Percentiles rank a stretch among this genome's conserved stretches.
Evolutionary conservation across 2,797 vertebrate genomes (phyloP).

Genomic region (Pithecia hirsuta): DNA sequence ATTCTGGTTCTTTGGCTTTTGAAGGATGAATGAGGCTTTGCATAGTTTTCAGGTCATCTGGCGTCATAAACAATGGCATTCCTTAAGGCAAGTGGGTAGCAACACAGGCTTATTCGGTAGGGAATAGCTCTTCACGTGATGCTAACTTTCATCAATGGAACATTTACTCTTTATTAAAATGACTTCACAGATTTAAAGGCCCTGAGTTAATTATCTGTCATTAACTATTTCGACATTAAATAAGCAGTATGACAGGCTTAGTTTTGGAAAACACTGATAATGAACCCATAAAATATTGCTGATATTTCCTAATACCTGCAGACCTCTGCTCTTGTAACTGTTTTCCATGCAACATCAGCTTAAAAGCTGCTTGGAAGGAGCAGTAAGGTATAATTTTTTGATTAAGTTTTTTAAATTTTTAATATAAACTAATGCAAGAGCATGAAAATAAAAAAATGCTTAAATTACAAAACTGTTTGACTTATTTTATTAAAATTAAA

Average conservation of each 20-base stretch:
- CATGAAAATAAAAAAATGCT: background rate
- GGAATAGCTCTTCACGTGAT: background rate
- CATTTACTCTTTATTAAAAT: background rate
- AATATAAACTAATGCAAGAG: background rate
- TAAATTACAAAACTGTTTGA: background rate
- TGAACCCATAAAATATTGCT: background rate
- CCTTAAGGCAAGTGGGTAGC: constrained; percentile 22
- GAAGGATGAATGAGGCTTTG: background rate
- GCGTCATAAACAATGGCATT: constrained; percentile 32
- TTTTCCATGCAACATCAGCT: background rate
- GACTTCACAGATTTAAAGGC: constrained; percentile 22
- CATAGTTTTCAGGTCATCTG: constrained; percentile 21
- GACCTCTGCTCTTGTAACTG: background rate
- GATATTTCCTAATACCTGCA: background rate
- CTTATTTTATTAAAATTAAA: background rate
- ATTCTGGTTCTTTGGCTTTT: background rate
- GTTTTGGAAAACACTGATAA: background rate
- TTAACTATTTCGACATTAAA: constrained; percentile 48
- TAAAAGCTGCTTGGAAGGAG: background rate
- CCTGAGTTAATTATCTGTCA: background rate
- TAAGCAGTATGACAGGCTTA: background rate
- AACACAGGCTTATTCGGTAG: background rate
- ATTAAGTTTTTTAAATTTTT: background rate
- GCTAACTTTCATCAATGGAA: constrained; percentile 30
- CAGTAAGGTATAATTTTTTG: background rate